Conservation (phyloP, 2,113 vertebrate species). For the Electrona antarctica region DNA sequence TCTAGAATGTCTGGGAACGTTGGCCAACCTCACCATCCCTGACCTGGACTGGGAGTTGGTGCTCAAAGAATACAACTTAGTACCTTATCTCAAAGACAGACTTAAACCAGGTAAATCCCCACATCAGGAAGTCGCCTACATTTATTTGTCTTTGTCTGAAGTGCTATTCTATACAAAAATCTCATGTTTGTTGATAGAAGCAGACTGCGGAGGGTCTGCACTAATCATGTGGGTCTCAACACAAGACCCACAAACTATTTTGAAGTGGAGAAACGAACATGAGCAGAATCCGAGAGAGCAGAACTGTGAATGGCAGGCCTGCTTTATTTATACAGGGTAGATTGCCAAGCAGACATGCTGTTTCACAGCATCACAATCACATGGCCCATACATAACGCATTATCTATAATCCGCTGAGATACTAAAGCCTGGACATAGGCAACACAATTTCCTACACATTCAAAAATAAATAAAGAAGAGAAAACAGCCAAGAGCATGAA, state of each 20-base stretch:
- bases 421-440: background rate
- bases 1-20: conserved; percentile 88
- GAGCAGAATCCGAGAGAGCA: too few relatives aligned
- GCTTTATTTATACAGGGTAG: too few relatives aligned
- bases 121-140: background rate
- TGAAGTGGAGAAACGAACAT: too few relatives aligned
- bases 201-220: too few relatives aligned
- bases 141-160: too few relatives aligned
- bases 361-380: background rate
- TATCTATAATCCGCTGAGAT: background rate
- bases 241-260: too few relatives aligned
- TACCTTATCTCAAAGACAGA: conserved; percentile 88
- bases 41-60: conserved; percentile 91
- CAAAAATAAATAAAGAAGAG: background rate
- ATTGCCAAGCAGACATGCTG: too few relatives aligned
- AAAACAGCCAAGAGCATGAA: too few relatives aligned
- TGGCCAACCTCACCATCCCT: conserved; percentile 88
- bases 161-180: too few relatives aligned
- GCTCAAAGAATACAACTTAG: conserved; percentile 88
- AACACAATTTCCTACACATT: background rate
- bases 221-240: too few relatives aligned
- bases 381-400: background rate
- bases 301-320: too few relatives aligned
- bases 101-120: conserved; percentile 84
- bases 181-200: too few relatives aligned